Conservation (phyloP, 2,113 vertebrate genomes). For the Daboia siamensis region DNA sequence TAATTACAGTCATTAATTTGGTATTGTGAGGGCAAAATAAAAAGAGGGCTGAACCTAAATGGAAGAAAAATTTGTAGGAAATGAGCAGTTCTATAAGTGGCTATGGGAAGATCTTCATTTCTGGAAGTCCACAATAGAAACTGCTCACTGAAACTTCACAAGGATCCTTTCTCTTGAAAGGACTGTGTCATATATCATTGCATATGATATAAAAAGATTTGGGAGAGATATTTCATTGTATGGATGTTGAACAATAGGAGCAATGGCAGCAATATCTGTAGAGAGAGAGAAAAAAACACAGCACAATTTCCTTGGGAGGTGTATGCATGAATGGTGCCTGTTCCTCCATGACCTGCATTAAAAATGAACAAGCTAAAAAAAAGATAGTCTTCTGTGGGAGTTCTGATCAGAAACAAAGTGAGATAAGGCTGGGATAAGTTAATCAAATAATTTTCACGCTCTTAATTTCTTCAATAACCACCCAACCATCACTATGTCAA, state of each 20-base stretch:
- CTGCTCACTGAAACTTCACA: background rate
- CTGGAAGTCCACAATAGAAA: background rate
- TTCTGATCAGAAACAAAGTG: background rate
- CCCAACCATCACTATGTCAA: background rate
- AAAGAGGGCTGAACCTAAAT: background rate
- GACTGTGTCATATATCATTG: background rate
- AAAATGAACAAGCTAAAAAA: background rate
- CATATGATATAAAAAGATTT: background rate
- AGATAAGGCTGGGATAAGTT: background rate
- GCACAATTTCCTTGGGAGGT: background rate
- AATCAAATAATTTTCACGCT: background rate
- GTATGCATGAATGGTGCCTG: background rate
- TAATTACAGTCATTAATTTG: conserved; percentile 28
- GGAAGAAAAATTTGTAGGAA: background rate
- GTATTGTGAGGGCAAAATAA: conserved; percentile 11
- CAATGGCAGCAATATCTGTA: background rate
- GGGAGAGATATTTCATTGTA: background rate
- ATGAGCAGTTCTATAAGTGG: background rate
- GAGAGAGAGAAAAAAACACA: background rate
- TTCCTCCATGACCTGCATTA: background rate
- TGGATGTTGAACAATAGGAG: background rate
- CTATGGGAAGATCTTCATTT: background rate
- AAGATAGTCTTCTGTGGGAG: background rate
- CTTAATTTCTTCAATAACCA: background rate
- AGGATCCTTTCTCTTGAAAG: background rate